Conservation (phyloP, 1,140 invertebrate species). For the Bathynomus jamesi region DNA sequence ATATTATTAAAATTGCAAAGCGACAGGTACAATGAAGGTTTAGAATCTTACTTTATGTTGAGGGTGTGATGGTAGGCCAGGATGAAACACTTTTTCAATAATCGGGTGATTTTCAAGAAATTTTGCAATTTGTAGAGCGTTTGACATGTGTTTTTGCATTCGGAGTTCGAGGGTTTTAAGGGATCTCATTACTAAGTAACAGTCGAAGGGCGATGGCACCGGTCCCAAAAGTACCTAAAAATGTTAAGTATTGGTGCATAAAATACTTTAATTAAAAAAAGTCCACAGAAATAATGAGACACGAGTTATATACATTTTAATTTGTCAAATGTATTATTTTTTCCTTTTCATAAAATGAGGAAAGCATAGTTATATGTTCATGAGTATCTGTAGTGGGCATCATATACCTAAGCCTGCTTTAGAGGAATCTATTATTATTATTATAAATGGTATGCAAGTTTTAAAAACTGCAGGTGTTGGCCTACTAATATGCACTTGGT, state of each 20-base stretch:
- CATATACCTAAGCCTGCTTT: too few relatives aligned
- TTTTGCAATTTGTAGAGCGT: constrained; percentile 63
- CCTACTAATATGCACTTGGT: background rate
- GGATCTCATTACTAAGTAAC: constrained; percentile 83
- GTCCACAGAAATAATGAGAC: background rate
- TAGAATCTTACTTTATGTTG: constrained; percentile 56
- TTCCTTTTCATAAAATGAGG: too few relatives aligned
- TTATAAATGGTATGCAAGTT: background rate
- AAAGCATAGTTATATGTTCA: background rate
- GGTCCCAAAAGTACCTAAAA: constrained; percentile 62
- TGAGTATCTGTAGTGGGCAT: background rate
- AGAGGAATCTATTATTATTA: too few relatives aligned
- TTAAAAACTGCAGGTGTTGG: background rate
- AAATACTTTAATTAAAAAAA: background rate
- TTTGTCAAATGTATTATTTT: background rate
- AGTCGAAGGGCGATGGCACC: constrained; percentile 93
- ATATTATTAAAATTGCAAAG: background rate
- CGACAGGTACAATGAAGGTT: background rate
- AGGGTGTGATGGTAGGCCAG: constrained; percentile 77
- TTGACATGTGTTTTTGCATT: constrained; percentile 80
- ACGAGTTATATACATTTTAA: background rate
- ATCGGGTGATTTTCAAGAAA: constrained; percentile 66
- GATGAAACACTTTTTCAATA: constrained; percentile 75
- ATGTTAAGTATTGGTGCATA: background rate
- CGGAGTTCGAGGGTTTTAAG: constrained; percentile 85